Conservation (phyloP, 2,797 vertebrate species). For the Naso thynnoides region DNA sequence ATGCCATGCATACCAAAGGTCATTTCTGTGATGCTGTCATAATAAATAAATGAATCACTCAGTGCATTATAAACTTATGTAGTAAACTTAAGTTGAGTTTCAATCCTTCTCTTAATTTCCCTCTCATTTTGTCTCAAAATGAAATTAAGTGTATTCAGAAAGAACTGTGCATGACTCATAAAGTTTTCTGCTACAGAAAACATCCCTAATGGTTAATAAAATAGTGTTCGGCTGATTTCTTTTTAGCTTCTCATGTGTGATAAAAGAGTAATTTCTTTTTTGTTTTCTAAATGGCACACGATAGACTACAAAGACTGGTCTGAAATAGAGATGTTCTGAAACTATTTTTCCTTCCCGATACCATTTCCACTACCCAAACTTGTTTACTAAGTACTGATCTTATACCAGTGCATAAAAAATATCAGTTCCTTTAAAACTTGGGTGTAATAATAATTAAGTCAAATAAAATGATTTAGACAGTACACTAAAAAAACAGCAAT, state of each 20-base stretch:
- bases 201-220: not conserved
- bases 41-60: not conserved
- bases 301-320: conserved; percentile 8
- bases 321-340: no score
- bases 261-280: conserved; percentile 8
- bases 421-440: no score
- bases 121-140: not conserved
- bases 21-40: not conserved
- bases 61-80: not conserved
- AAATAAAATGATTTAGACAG: no score
- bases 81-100: not conserved
- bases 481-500: no score
- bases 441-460: no score
- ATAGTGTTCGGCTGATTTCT: conserved; percentile 11
- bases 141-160: conserved; percentile 1
- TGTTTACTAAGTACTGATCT: no score
- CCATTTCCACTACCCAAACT: no score
- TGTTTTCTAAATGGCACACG: conserved; percentile 8
- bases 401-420: no score
- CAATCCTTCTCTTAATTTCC: not conserved
- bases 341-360: no score
- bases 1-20: not conserved
- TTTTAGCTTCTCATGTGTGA: conserved; percentile 3
- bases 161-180: not conserved
- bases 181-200: conserved; percentile 13